phyloP scores from a whole-genome alignment of 2,888 invertebrate species.

The Drosophila melanocephala region DNA sequence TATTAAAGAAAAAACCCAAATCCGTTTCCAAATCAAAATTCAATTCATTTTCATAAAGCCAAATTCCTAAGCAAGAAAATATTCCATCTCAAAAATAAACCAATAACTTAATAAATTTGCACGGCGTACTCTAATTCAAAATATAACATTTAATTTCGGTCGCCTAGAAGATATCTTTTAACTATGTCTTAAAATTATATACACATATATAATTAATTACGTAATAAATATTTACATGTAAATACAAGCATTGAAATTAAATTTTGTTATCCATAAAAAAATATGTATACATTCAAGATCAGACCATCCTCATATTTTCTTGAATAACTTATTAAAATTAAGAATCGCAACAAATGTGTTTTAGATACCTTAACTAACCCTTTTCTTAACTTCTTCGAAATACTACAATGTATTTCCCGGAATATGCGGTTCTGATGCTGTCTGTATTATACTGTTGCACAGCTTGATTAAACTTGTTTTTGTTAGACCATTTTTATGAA shows the following conservation, averaged over 20 bases:
- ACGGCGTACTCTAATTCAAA: conserved; percentile 1
- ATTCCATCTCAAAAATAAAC: conserved; percentile 32
- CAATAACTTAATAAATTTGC: conserved; percentile 4
- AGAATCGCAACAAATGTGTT: neutral
- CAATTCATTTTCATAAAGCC: conserved; percentile 48
- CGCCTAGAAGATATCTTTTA: conserved; percentile 12
- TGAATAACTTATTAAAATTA: neutral
- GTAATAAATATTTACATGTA: neutral
- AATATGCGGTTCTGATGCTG: neutral
- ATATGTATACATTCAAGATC: neutral
- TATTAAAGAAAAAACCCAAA: conserved; percentile 46
- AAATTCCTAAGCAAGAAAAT: conserved; percentile 53
- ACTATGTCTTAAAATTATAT: neutral
- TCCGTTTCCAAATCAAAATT: conserved; percentile 55
- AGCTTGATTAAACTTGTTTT: neutral
- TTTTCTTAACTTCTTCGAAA: neutral
- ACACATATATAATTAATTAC: neutral
- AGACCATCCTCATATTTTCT: neutral
- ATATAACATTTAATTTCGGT: neutral
- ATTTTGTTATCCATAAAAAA: neutral
- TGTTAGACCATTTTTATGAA: neutral
- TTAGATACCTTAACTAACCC: neutral
- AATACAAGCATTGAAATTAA: neutral
- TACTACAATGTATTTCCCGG: neutral
- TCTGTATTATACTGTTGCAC: too few species aligned